Evolutionary conservation across 2,888 invertebrate genomes (phyloP), one percentile per base, ranked within the genome.

Genomic region (Globia sparganii): DNA sequence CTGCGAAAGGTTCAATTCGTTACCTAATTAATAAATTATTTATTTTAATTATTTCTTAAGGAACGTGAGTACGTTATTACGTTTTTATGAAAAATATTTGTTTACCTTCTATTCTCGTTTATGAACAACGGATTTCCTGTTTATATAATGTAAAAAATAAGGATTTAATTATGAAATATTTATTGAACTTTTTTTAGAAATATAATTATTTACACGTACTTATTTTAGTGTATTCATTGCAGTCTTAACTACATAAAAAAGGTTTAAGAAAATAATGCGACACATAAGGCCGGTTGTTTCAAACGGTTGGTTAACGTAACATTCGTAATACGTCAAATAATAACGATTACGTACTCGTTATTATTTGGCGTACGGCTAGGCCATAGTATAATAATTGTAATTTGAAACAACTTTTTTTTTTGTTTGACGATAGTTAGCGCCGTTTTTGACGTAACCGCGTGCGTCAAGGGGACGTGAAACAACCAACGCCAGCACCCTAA

Each of bases 11-110:
- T 61, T 46, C 31, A 73, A 66, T 78, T 53, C 34, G n/a, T 31
- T 40, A 40, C 40, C 13, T 74, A 83, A 73, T 78, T 73, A 58
- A 78, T 81, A 75, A 71, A 65, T 62, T 53, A 78, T 61, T 49
- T n/a, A 68, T 34, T 34, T 34, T 34, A 40, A 65, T 49, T 62
- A 46, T 62, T 62, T 62, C 34, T 59, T 62, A 6, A 31, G 13
- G 9, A 73, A 85, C 31, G 9, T 21, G n/a, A 58, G 6, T 21
- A 64, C 25, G 21, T 46, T n/a, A 49, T 62, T 25, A 59, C 0
- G 9, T 72, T 58, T 80, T 21, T 40, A 15, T 21, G 18, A n/a
- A 31, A 67, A 34, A 28, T 31, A n/a, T 56, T 37, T 2, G 1
- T 18, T 81, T 49, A n/a, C 28, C 18, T 31, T 46, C 8, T 28